Conservation (phyloP, 1,140 invertebrate species). For the Sesamia nonagrioides region DNA sequence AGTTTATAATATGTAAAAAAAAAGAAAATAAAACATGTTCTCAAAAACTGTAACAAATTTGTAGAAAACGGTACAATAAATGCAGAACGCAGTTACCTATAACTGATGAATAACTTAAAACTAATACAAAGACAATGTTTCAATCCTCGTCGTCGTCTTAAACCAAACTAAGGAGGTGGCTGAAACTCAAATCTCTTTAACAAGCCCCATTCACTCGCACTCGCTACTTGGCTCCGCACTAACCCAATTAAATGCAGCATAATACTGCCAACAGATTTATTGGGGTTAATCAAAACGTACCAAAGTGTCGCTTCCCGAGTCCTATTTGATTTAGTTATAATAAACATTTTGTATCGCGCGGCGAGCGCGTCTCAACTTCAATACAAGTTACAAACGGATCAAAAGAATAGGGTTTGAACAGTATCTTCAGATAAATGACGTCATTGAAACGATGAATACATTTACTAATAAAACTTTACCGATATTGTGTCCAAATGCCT, state of each 20-base stretch:
- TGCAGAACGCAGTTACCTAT: background rate
- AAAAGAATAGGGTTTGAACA: background rate
- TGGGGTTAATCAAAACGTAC: constrained; percentile 56
- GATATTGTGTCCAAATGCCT: too few relatives aligned
- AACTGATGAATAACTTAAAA: background rate
- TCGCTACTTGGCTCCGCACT: constrained; percentile 26
- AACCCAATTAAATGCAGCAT: constrained; percentile 38
- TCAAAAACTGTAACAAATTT: too few relatives aligned
- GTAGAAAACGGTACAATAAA: too few relatives aligned
- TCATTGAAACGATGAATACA: too few relatives aligned
- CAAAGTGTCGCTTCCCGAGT: constrained; percentile 31
- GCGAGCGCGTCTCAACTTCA: background rate
- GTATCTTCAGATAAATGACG: background rate
- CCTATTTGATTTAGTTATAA: constrained; percentile 48
- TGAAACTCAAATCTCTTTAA: constrained; percentile 2
- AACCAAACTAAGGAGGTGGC: constrained; percentile 1
- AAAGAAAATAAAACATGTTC: too few relatives aligned
- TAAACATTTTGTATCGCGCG: constrained; percentile 46
- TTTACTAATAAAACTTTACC: too few relatives aligned
- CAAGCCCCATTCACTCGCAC: constrained; percentile 39
- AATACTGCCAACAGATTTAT: constrained; percentile 51
- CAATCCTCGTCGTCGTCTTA: background rate
- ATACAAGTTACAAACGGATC: background rate
- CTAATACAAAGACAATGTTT: constrained; percentile 3
- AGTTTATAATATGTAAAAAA: too few relatives aligned